Conservation (phyloP, 1,140 invertebrate genomes). For the Ylistrum balloti region DNA sequence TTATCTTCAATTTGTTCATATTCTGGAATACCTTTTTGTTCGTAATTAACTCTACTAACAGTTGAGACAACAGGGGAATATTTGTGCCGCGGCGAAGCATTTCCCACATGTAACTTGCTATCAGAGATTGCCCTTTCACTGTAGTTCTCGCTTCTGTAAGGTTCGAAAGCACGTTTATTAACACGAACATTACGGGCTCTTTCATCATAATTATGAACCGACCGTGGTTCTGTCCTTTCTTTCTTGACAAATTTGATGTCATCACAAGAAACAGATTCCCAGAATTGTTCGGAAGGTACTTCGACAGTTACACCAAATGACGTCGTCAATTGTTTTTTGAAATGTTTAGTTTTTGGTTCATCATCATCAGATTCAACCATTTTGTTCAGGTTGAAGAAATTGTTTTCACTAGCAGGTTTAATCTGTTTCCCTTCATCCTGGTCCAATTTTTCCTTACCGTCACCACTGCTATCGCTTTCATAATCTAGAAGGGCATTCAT, state of each 20-base stretch:
- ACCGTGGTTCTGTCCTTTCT: neutral
- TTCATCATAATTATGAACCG: too few relatives aligned
- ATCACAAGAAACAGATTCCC: neutral
- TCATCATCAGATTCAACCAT: neutral
- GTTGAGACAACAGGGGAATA: neutral
- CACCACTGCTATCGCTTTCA: neutral
- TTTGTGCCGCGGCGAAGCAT: neutral
- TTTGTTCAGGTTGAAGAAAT: neutral
- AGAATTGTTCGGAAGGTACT: neutral
- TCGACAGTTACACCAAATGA: neutral
- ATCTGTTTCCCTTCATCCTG: neutral
- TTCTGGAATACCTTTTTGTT: neutral
- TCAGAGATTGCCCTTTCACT: neutral
- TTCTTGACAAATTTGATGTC: neutral
- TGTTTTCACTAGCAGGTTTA: neutral
- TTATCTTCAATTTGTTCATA: conserved; percentile 5
- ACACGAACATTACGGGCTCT: neutral
- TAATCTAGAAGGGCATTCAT: conserved; percentile 8
- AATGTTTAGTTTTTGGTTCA: neutral
- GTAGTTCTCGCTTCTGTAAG: neutral
- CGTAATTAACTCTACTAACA: too few relatives aligned
- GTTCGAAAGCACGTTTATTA: neutral
- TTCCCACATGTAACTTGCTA: neutral
- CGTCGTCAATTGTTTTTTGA: neutral
- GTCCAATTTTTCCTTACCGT: neutral